A percentile compares a stretch with the other conserved stretches of the same genome.
Conservation (phyloP, 2,797 vertebrate genomes). For the Bradypus variegatus region DNA sequence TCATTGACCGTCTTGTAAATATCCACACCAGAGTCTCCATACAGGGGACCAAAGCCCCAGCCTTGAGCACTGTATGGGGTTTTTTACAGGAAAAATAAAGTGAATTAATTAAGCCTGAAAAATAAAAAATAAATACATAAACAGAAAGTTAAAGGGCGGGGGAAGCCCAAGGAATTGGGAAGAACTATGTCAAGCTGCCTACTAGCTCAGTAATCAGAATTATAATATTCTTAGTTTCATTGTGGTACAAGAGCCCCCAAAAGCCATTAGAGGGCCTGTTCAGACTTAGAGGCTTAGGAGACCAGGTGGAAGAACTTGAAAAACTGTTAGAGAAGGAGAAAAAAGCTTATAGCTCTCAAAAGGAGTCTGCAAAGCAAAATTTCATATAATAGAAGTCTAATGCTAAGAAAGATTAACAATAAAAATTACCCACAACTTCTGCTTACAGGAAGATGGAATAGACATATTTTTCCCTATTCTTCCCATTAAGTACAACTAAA, state of each 20-base stretch:
- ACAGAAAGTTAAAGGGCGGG: neutral
- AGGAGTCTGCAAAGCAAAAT: neutral
- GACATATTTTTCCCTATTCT: neutral
- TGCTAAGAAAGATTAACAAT: neutral
- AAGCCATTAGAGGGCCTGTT: neutral
- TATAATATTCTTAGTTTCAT: neutral
- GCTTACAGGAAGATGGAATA: neutral
- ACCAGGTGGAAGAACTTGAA: neutral
- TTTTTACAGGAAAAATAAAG: too few relatives aligned
- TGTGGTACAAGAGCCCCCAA: neutral
- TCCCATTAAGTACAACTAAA: neutral
- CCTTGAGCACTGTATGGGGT: too few relatives aligned
- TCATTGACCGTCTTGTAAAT: too few relatives aligned
- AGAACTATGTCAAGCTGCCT: neutral
- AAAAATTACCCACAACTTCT: neutral
- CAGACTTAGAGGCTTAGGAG: neutral
- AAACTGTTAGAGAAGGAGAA: neutral
- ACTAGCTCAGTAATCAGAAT: neutral
- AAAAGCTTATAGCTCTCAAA: neutral
- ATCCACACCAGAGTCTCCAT: too few relatives aligned
- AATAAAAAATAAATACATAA: too few relatives aligned
- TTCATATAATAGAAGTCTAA: conserved; percentile 21
- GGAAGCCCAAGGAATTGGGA: neutral
- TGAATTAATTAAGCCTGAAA: too few relatives aligned
- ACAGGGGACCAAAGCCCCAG: too few relatives aligned